Conservation (phyloP, 2,888 invertebrate species). For the Perizoma affinitatum region DNA sequence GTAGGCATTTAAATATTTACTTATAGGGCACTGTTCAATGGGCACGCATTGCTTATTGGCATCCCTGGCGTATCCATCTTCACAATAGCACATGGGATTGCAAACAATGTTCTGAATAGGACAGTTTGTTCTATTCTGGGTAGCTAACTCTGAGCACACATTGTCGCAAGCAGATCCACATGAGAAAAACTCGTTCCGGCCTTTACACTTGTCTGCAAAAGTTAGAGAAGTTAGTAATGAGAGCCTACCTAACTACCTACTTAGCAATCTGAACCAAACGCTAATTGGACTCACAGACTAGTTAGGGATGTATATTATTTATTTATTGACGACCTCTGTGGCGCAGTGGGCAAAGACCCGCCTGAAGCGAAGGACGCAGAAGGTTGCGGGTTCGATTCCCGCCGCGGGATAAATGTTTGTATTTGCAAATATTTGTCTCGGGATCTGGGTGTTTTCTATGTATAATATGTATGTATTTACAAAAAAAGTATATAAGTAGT, state of each 20-base stretch:
- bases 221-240: background rate
- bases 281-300: too few relatives aligned
- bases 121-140: slow-evolving; percentile 48
- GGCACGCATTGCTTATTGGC: slow-evolving; percentile 43
- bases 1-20: slow-evolving; percentile 20
- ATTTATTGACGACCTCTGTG: too few relatives aligned
- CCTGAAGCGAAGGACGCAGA: too few relatives aligned
- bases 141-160: slow-evolving; percentile 41
- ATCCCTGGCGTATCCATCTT: slow-evolving; percentile 49
- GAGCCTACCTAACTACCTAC: background rate
- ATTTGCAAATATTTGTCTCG: too few relatives aligned
- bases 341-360: too few relatives aligned
- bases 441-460: too few relatives aligned
- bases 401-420: too few relatives aligned
- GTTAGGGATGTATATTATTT: too few relatives aligned
- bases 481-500: too few relatives aligned
- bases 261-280: too few relatives aligned
- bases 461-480: too few relatives aligned
- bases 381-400: too few relatives aligned
- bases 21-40: slow-evolving; percentile 39
- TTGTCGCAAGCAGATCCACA: slow-evolving; percentile 50
- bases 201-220: slow-evolving; percentile 42
- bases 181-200: slow-evolving; percentile 35
- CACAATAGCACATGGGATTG: slow-evolving; percentile 50
- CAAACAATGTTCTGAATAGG: slow-evolving; percentile 47